Evolutionary conservation across 2,797 vertebrate species (phyloP), one percentile per base, ranked within the genome.

Genomic region (Syncerus caffer): DNA sequence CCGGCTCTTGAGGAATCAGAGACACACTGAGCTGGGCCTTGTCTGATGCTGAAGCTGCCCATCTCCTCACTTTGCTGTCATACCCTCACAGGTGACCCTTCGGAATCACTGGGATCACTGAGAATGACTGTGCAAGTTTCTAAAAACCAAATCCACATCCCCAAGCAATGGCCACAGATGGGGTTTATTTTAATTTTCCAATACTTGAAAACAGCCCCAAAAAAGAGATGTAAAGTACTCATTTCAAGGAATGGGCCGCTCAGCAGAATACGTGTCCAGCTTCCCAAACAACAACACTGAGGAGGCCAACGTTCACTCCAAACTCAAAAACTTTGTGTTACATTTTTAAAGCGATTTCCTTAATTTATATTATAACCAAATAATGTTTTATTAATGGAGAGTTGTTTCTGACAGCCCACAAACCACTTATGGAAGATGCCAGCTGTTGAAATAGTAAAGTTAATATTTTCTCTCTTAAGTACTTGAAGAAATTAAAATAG

Each of bases 401-500:
- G 88, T 45, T 85, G 10, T 23, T 74, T 93, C 62, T 86, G 45
- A 89, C 34, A 85, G 50, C n/a, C 38, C 38, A 83, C 31, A 85
- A 62, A 53, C 67, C 58, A 79, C 19, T 85, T 84, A 58, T 3
- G 79, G 27, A 87, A 90, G 74, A 42, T 57, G 31, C 11, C 10
- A 64, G 31, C 11, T 60, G 3, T 31, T 80, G 29, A 89, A 93
- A 89, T 58, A 83, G 7, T 74, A 19, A 67, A 88, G 15, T 87
- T 79, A 94, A 74, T 80, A 53, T 9, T 96, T 87, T 92, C 64
- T 85, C 53, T 29, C 62, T 88, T 74, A 45, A 84, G 15, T 51
- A 83, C n/a, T 47, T 67, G 38, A 42, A 84, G 34, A 84, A 92
- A 95, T 57, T 67, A 93, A 96, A 93, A 67, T 71, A 89, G 51